Evolutionary conservation across 2,113 vertebrate genomes (phyloP), one percentile per base, ranked within the genome.

Genomic region (Seriola aureovittata): DNA sequence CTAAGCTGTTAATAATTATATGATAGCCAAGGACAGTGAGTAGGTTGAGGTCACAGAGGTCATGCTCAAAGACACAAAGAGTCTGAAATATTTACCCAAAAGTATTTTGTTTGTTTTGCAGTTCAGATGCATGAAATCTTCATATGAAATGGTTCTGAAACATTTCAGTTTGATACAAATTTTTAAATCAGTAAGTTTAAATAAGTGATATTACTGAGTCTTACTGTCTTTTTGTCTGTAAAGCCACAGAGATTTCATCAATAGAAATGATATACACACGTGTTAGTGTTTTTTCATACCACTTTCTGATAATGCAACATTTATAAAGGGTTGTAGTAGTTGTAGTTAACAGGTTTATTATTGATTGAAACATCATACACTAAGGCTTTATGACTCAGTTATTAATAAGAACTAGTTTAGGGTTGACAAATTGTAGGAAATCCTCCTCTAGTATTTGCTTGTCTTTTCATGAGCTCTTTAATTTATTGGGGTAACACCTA

Each of bases 1-100:
- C 29, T 38, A 14, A 40, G 29, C 25, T 57, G 25, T 40, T 23
- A 42, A 58, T 68, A 59, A 69, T 65, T 74, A 59, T 62, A 13
- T 68, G 79, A 87, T 60, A 66, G 60, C 52, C 36, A 50, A 67
- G 69, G 68, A 75, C 55, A 65, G 4, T 50, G 75, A 52, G 62
- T 79, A 74, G 80, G 80, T 21, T 48, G 32, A 52, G 71, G 67
- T 75, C 55, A 46, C 10, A 63, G 36, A 44, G 73, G 19, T 77
- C 70, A 46, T 25, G 10, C 23, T 57, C 25, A 57, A 69, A 63
- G 14, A 57, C 8, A 11, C 10, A 68, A 32, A 36, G 25, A 25
- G n/a, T 21, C 46, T 16, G 23, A 64, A 69, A 38, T 23, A 69
- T 36, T 36, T 55, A 8, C 50, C 59, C 25, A 3, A 4, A 64